These are phyloP conservation scores for Phaethornis superciliosus DNA, from an alignment of 2,113 vertebrate species.

Conservation along the genomic window DNA sequence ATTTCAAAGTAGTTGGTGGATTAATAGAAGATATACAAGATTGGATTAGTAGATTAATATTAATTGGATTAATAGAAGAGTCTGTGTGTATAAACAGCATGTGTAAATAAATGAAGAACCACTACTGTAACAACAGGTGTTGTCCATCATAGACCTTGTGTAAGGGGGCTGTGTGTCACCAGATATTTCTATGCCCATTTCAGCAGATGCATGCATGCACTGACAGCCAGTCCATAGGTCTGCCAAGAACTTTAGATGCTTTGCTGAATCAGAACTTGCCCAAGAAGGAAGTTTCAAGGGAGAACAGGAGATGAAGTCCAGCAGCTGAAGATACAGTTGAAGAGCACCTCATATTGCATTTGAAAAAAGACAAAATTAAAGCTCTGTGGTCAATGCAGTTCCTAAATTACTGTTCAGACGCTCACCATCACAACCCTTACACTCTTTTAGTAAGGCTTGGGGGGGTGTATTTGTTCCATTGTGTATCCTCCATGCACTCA, in stretches of 20 bases:
- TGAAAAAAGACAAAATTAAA: background rate
- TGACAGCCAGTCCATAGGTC: background rate
- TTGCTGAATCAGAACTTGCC: background rate
- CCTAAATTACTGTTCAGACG: background rate
- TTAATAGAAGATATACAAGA: background rate
- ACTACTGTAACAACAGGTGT: accelerated
- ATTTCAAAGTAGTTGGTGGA: background rate
- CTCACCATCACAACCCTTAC: background rate
- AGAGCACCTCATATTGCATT: background rate
- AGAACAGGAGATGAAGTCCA: background rate
- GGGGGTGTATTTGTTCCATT: background rate
- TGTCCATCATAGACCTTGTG: background rate
- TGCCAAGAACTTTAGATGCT: background rate
- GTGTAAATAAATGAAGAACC: background rate
- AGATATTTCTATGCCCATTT: background rate
- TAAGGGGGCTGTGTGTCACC: background rate
- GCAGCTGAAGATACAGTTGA: background rate
- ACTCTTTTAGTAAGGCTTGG: background rate
- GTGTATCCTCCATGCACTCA: accelerated
- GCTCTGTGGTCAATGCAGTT: background rate
- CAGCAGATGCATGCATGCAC: accelerated
- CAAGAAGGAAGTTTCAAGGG: background rate
- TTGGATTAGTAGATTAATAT: too few relatives aligned
- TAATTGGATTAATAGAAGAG: background rate
- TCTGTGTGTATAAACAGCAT: background rate